Percentiles rank a stretch among this genome's conserved stretches.
Conservation (phyloP, 2,888 invertebrate species). For the Drosophila buzzatii region DNA sequence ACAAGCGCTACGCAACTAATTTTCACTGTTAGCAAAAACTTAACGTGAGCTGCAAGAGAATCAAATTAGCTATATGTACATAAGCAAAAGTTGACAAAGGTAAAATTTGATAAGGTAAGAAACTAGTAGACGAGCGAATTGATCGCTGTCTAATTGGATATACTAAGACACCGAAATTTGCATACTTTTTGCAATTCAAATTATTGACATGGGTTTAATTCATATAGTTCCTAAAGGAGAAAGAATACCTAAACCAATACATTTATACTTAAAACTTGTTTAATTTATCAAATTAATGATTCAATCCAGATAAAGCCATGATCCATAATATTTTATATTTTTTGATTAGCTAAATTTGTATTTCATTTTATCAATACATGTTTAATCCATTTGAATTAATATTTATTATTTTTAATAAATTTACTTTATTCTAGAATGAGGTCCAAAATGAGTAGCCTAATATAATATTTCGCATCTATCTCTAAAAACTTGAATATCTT, state of each 20-base stretch:
- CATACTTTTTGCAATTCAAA: background rate
- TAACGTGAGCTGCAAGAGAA: constrained; percentile 61
- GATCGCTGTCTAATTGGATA: no score
- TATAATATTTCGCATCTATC: background rate
- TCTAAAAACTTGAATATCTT: background rate
- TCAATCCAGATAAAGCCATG: background rate
- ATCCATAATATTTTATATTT: background rate
- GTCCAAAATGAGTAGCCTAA: background rate
- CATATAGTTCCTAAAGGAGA: background rate
- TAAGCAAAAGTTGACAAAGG: background rate
- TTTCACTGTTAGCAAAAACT: constrained; percentile 30
- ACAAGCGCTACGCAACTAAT: constrained; percentile 25
- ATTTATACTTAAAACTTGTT: background rate
- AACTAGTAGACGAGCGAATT: background rate
- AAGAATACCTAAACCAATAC: background rate
- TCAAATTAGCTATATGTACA: constrained; percentile 45
- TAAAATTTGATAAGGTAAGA: background rate
- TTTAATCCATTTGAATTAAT: background rate
- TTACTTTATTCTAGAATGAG: background rate
- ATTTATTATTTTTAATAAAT: background rate
- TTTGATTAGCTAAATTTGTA: background rate
- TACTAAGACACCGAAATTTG: background rate
- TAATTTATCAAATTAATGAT: background rate
- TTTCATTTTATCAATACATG: no score
- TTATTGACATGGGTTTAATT: background rate